Percentiles rank a stretch among this genome's conserved stretches.
Evolutionary conservation across 2,888 invertebrate genomes (phyloP).

Genomic region (Acanthoscelides obtectus): DNA sequence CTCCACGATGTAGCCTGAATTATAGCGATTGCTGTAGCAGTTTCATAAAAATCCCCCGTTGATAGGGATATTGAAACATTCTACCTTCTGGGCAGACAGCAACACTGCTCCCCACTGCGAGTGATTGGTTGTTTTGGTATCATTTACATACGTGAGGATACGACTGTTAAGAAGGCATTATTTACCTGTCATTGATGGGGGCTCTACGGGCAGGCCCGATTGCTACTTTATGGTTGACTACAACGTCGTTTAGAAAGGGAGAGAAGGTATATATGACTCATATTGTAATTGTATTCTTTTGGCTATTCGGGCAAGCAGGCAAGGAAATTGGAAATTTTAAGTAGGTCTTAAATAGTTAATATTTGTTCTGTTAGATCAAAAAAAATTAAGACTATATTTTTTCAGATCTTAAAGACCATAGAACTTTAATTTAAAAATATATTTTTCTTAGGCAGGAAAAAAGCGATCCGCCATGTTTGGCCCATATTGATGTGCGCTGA

Average conservation of each 20-base stretch:
- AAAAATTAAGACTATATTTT: too few relatives aligned
- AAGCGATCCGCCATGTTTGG: too few relatives aligned
- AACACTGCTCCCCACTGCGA: not conserved
- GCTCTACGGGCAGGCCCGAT: not conserved
- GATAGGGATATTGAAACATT: not conserved
- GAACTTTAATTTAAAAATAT: too few relatives aligned
- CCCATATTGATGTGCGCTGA: too few relatives aligned
- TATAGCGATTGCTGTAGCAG: not conserved
- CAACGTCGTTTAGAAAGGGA: not conserved
- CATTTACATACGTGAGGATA: not conserved
- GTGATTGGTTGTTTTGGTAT: not conserved
- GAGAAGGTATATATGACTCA: too few relatives aligned
- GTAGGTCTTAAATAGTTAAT: too few relatives aligned
- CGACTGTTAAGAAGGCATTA: not conserved
- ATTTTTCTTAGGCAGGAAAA: too few relatives aligned
- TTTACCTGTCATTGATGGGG: not conserved
- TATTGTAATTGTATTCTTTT: too few relatives aligned
- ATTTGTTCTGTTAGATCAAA: too few relatives aligned
- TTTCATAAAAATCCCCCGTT: not conserved
- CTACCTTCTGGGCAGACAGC: not conserved
- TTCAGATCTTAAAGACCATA: too few relatives aligned
- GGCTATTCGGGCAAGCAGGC: too few relatives aligned
- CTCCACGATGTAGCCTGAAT: not conserved
- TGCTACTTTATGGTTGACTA: not conserved
- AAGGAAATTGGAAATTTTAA: too few relatives aligned